Base-by-base conservation (phyloP, 2,797 vertebrate species). In the Eurystomus glaucurus region DNA sequence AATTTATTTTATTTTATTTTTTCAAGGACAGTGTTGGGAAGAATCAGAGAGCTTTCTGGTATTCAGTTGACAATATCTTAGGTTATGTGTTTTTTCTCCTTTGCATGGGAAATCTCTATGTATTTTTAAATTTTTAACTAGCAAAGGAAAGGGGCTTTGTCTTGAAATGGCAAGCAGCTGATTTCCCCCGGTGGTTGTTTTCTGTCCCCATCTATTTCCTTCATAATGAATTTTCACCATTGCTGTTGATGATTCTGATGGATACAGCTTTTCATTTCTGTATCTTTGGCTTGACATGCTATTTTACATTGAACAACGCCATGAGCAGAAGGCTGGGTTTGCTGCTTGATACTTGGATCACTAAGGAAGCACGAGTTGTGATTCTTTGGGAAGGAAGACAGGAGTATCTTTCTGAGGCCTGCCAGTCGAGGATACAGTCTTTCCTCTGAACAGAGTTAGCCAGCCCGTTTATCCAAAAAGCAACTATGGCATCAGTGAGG, bases 281-380 rank as follows among this genome's bases (percentile, higher is more conserved):
- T 31, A 5, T 14, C 33, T 86, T 74, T 69, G 76, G 11, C 19
- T 72, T 69, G 58, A 18, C 2, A 1, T 9, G 5, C 7, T 43
- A 6, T 72, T 92, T 80, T 60, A 8, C 22, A 8, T 8, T n/a
- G 51, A 37, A 12, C 14, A 29, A 2, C 29, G 26, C 29, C 19
- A 11, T 8, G n/a, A 26, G 22, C 35, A 71, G 54, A 68, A 39
- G 41, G 7, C 50, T 81, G 45, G 16, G 2, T 86, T 87, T 87
- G 37, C 46, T 57, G 8, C 41, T 33, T 52, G 20, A 20, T 87
- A 16, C 8, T 37, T 31, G 43, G 25, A 10, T 86, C n/a, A 6
- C 28, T 37, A 8, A 31, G 41, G 61, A 75, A 52, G 18, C 0
- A 1, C 0, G 0, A 64, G 74, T 58, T 62, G 1, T 58, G 19